Percentiles rank a stretch among this genome's conserved stretches.
phyloP scores from a whole-genome alignment of 2,888 invertebrate genomes.

The Blastobasis lacticolella region DNA sequence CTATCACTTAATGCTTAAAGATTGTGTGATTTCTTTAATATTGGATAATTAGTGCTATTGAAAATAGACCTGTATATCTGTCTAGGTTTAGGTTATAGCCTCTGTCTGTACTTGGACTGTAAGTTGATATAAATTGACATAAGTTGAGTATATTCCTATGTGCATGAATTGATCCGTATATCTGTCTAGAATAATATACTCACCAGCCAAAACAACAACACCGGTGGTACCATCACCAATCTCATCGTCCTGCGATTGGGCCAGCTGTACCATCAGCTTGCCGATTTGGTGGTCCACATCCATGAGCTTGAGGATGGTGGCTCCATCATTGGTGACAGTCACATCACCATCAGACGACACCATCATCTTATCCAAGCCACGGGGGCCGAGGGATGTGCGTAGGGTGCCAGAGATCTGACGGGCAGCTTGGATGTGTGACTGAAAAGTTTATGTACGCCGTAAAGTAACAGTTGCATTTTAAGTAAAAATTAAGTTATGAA shows the following conservation, averaged over 20 bases:
- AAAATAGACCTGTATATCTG: no score
- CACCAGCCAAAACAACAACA: slow-evolving; percentile 87
- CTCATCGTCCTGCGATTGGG: slow-evolving; percentile 99
- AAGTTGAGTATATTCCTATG: no score
- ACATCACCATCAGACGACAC: slow-evolving; percentile 98
- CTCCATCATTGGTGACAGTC: slow-evolving; percentile 98
- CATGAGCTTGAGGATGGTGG: slow-evolving; percentile 99
- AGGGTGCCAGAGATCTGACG: slow-evolving; percentile 92
- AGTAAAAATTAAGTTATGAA: not conserved
- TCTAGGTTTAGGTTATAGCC: no score
- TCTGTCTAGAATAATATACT: slow-evolving; percentile 10
- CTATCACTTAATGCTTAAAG: no score
- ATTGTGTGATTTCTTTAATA: no score
- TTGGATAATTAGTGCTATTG: no score
- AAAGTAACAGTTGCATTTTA: slow-evolving; percentile 15
- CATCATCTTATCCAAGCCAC: slow-evolving; percentile 98
- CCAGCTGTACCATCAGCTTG: slow-evolving; percentile 97
- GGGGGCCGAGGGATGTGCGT: slow-evolving; percentile 95
- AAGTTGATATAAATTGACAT: no score
- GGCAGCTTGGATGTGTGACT: slow-evolving; percentile 99
- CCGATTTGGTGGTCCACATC: slow-evolving; percentile 99
- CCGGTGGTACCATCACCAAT: slow-evolving; percentile 99
- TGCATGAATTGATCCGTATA: no score
- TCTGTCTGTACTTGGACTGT: no score
- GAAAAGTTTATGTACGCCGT: slow-evolving; percentile 24